Base-by-base conservation (phyloP, 1,140 invertebrate genomes). In the Tetraneura akinire region DNA sequence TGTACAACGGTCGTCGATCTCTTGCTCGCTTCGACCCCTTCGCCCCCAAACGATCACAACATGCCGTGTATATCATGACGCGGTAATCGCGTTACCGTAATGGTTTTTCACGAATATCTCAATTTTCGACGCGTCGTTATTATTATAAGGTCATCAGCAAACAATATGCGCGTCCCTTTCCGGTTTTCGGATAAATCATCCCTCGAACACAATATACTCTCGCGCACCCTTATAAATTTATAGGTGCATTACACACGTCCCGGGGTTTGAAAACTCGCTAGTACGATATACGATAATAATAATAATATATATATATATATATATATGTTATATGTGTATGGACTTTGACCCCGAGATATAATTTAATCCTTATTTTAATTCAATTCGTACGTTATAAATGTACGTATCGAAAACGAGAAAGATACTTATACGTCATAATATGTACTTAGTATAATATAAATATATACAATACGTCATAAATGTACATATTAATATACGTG, bases 351-450 rank as follows among this genome's bases (percentile, higher is more conserved):
- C 55, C 55, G 37, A 21, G 55, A 78, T 14, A 60, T 47, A 47
- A 62, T 62, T 45, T 62, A 78, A 78, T 78, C 74, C 74, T 78
- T 78, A 45, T 29, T 78, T 78, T 62, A 78, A 78, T 78, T 62
- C 55, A 13, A 60, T 62, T 47, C 74, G 74, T 49, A 71, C 26
- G n/a, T n/a, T n/a, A n/a, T n/a, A n/a, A n/a, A n/a, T n/a, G n/a
- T n/a, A n/a, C n/a, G n/a, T n/a, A n/a, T n/a, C n/a, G n/a, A n/a
- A n/a, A n/a, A n/a, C n/a, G n/a, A n/a, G n/a, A n/a, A n/a, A n/a
- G n/a, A n/a, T n/a, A n/a, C n/a, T n/a, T n/a, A n/a, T n/a, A n/a
- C n/a, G n/a, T n/a, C n/a, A n/a, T n/a, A n/a, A 29, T 18, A 18
- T 42, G 32, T 21, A 37, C 32, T n/a, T 10, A 29, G n/a, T 60